These are phyloP conservation scores for Tillus elongatus DNA, from an alignment of 2,888 invertebrate species.

Conservation along the genomic window DNA sequence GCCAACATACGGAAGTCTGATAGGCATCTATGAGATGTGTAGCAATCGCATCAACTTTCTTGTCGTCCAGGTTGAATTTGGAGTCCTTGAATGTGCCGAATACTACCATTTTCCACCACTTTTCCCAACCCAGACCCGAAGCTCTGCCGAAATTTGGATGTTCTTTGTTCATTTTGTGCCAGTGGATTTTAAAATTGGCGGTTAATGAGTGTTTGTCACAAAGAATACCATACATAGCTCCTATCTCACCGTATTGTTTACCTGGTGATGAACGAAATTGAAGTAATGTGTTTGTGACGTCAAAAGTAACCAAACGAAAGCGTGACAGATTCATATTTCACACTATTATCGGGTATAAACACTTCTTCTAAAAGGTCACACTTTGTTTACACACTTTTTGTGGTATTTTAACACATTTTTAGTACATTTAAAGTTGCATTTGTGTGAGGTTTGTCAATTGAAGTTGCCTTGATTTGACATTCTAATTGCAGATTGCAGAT, in stretches of 20 bases:
- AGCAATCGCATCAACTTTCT: slow-evolving; percentile 47
- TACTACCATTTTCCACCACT: slow-evolving; percentile 75
- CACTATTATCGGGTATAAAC: neutral
- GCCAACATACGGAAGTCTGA: slow-evolving; percentile 65
- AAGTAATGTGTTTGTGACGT: slow-evolving; percentile 78
- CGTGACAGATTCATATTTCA: slow-evolving; percentile 42
- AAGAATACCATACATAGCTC: slow-evolving; percentile 56
- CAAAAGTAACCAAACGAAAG: slow-evolving; percentile 70
- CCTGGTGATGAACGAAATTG: slow-evolving; percentile 62
- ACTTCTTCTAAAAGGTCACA: too few species aligned
- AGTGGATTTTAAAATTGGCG: slow-evolving; percentile 56
- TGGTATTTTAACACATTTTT: too few species aligned
- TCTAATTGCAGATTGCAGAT: too few species aligned
- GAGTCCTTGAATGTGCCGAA: slow-evolving; percentile 53
- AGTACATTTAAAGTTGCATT: too few species aligned
- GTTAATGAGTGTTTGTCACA: slow-evolving; percentile 51
- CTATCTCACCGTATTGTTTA: slow-evolving; percentile 68
- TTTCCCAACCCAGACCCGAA: slow-evolving; percentile 60
- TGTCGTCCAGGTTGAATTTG: slow-evolving; percentile 35
- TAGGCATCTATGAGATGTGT: slow-evolving; percentile 59
- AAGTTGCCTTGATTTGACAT: too few species aligned
- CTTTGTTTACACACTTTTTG: too few species aligned
- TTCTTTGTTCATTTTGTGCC: slow-evolving; percentile 52
- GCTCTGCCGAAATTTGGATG: slow-evolving; percentile 75
- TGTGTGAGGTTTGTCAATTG: too few species aligned